Conservation (phyloP, 2,888 invertebrate genomes). For the Ametastegia equiseti region DNA sequence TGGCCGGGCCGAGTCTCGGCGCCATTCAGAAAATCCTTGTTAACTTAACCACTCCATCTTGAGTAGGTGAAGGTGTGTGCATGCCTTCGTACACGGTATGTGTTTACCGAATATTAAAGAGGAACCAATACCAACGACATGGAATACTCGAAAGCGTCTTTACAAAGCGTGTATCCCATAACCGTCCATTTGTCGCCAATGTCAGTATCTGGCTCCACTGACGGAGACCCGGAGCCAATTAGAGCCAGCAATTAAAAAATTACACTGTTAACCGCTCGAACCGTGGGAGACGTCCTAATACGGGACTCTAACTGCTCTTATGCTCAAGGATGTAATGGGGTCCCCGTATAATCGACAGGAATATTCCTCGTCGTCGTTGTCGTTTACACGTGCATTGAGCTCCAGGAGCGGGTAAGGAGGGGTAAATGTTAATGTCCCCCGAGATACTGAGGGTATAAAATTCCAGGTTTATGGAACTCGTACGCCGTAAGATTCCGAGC, state of each 20-base stretch:
- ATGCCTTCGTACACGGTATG: neutral
- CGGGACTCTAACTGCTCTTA: slow-evolving; percentile 1
- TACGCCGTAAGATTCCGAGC: slow-evolving; percentile 34
- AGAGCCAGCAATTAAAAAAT: slow-evolving; percentile 72
- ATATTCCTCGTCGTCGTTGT: neutral
- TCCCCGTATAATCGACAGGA: neutral
- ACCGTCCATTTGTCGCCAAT: slow-evolving; percentile 54
- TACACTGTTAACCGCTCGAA: slow-evolving; percentile 56
- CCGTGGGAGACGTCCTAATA: slow-evolving; percentile 51
- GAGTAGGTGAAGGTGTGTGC: neutral
- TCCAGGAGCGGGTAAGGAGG: neutral
- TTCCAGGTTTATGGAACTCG: slow-evolving; percentile 42
- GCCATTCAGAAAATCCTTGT: slow-evolving; percentile 44
- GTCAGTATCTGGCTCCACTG: slow-evolving; percentile 63
- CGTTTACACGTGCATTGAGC: neutral
- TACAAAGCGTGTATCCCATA: neutral
- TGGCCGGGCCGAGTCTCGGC: slow-evolving; percentile 19
- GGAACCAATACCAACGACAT: neutral
- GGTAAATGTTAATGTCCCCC: neutral
- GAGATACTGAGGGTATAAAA: slow-evolving; percentile 19
- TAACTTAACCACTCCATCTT: slow-evolving; percentile 43
- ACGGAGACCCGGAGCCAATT: slow-evolving; percentile 74
- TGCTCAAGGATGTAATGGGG: neutral
- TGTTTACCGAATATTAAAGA: too few relatives aligned
- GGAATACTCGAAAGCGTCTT: neutral